Base-by-base conservation (phyloP, 1,140 invertebrate genomes). In the Nephotettix cincticeps region DNA sequence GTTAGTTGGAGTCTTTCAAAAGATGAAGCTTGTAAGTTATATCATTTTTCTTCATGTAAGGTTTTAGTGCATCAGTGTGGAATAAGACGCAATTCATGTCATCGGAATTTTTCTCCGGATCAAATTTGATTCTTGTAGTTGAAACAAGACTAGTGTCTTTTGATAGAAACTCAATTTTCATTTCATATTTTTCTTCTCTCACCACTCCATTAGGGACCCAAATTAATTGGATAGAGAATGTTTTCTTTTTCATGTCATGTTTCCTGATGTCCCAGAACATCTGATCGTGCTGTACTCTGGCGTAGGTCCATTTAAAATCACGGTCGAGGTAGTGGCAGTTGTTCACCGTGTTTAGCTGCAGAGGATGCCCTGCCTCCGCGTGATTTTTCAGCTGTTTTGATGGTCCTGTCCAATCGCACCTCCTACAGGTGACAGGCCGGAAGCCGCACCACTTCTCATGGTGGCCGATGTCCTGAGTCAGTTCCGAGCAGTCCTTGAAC, bases 371-470 rank as follows among this genome's bases (percentile, higher is more conserved):
- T 17, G 3, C 19, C 21, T 17, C 21, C 6, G 21, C 47, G 19
- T 51, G 47, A n/a, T 6, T n/a, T 51, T 51, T 4, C 47, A 51
- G 47, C 21, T 51, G 14, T n/a, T 51, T 51, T 3, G 47, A 6
- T 51, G 14, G 47, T 51, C 56, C 56, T 11, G 27, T 61, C 56
- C 56, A 61, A 4, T 61, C 56, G n/a, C 56, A 61, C 14, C 21
- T 25, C 23, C 23, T 61, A 61, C 56, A 61, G 4, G 14, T 13
- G 23, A 25, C 28, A 13, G 56, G 56, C n/a, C 56, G 21, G 25
- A 6, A 61, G 23, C 56, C 56, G 27, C 56, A 61, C 21, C 25
- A 61, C 56, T 61, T 61, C 56, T 61, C 56, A 25, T 61, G 56
- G 28, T 61, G 14, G 27, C 28, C 56, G 4, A 13, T 28, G 11